Evolutionary conservation across 2,888 invertebrate species (phyloP).

Genomic region (Mythimna albipuncta): DNA sequence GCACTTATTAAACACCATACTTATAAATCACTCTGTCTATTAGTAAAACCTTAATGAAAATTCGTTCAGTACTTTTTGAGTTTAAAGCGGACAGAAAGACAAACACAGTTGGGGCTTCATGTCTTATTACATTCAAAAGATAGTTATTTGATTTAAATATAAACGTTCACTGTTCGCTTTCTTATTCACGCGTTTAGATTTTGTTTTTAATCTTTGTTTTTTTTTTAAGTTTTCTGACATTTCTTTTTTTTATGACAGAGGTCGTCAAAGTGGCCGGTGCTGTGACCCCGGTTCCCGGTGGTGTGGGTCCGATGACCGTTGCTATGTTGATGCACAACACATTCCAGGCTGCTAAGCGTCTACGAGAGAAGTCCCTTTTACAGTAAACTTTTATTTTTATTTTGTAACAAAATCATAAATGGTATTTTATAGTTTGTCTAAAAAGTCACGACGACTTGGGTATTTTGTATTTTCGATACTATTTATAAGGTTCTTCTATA

Average conservation of each 20-base stretch:
- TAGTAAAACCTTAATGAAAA: too few relatives aligned
- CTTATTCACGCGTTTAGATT: background rate
- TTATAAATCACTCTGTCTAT: too few relatives aligned
- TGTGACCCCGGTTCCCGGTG: conserved; percentile 97
- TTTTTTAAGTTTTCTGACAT: background rate
- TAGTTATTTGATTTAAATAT: too few relatives aligned
- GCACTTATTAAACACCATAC: too few relatives aligned
- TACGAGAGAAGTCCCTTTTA: conserved; percentile 68
- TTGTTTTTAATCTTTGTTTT: background rate
- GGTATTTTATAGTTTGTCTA: background rate
- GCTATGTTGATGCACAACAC: conserved; percentile 98
- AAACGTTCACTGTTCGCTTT: background rate
- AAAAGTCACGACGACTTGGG: too few relatives aligned
- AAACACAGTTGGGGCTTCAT: too few relatives aligned
- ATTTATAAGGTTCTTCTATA: too few relatives aligned
- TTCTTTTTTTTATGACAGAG: conserved; percentile 80
- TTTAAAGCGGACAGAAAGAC: too few relatives aligned
- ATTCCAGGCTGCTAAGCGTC: conserved; percentile 92
- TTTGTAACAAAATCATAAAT: conserved; percentile 5
- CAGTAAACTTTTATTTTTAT: conserved; percentile 67
- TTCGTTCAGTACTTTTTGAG: too few relatives aligned
- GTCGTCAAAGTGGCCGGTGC: conserved; percentile 95
- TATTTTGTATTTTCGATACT: too few relatives aligned
- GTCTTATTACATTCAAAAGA: too few relatives aligned
- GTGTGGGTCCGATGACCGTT: conserved; percentile 98